Percentiles rank a stretch among this genome's conserved stretches.
These are phyloP conservation scores for Lucinisca nassula DNA, from an alignment of 2,888 invertebrate species.

Conservation along the genomic window DNA sequence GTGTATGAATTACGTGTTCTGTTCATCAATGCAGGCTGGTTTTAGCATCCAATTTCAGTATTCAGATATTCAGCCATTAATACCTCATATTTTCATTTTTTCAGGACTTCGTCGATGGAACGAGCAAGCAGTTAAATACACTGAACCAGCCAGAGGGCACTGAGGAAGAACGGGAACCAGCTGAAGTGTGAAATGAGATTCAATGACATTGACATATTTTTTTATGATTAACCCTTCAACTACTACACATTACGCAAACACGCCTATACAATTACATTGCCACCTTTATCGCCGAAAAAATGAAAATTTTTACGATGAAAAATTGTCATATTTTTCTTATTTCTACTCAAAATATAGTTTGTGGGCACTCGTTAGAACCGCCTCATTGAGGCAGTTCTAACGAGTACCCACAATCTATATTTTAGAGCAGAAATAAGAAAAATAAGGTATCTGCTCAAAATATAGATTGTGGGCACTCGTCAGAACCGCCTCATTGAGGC, in stretches of 20 bases:
- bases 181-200: slow-evolving; percentile 65
- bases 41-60: no score
- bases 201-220: not conserved
- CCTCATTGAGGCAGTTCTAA: no score
- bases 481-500: no score
- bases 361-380: not conserved
- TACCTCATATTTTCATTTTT: slow-evolving; percentile 38
- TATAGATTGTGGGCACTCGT: no score
- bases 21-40: no score
- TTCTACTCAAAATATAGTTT: not conserved
- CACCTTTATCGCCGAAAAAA: not conserved
- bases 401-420: no score
- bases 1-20: no score
- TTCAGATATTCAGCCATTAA: no score
- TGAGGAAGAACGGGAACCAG: slow-evolving; percentile 76
- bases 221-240: not conserved
- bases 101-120: slow-evolving; percentile 79
- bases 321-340: not conserved
- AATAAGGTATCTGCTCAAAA: no score
- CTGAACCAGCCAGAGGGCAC: slow-evolving; percentile 63
- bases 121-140: slow-evolving; percentile 75
- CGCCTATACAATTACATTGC: not conserved
- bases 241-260: not conserved
- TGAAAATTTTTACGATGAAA: not conserved
- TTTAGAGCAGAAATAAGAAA: no score